Evolutionary conservation across 1,140 invertebrate species (phyloP), one percentile per base, ranked within the genome.

Genomic region (Delia radicum): DNA sequence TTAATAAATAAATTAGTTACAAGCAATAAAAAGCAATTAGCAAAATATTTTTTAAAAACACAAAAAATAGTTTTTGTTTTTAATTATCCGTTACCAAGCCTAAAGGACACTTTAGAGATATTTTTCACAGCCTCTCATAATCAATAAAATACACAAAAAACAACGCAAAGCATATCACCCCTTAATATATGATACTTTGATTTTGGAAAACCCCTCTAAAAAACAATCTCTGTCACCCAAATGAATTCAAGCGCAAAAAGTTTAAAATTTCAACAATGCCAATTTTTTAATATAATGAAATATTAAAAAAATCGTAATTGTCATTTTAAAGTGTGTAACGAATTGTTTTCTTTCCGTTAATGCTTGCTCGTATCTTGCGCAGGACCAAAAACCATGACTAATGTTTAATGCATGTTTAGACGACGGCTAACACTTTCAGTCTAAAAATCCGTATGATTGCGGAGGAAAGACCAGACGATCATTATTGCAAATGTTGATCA

Each of bases 311-410:
- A 55, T 7, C 18, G 4, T 55, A 55, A 55, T 55, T 55, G 48
- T 55, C 48, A 55, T 21, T 55, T 55, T 55, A 21, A 55, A 55
- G 48, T 55, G 48, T 55, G 48, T 21, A 55, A 55, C 48, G 48
- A 55, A 55, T 55, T 24, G 48, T 42, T 18, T 21, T 21, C 48
- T 21, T 18, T 18, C 18, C 4, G n/a, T n/a, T n/a, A n/a, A n/a
- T n/a, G n/a, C n/a, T n/a, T n/a, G n/a, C n/a, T n/a, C n/a, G n/a
- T n/a, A n/a, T n/a, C n/a, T n/a, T n/a, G 7, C 18, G 18, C 6
- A 55, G n/a, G n/a, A 55, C 48, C 48, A 55, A 55, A 55, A 55
- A 55, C 48, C 48, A 55, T 21, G 48, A 55, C 48, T 55, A 55
- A 55, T 55, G 48, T 55, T 55, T 55, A 21, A 55, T 18, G 48